phyloP scores from a whole-genome alignment of 2,113 vertebrate species.

The Oncorhynchus tshawytscha region DNA sequence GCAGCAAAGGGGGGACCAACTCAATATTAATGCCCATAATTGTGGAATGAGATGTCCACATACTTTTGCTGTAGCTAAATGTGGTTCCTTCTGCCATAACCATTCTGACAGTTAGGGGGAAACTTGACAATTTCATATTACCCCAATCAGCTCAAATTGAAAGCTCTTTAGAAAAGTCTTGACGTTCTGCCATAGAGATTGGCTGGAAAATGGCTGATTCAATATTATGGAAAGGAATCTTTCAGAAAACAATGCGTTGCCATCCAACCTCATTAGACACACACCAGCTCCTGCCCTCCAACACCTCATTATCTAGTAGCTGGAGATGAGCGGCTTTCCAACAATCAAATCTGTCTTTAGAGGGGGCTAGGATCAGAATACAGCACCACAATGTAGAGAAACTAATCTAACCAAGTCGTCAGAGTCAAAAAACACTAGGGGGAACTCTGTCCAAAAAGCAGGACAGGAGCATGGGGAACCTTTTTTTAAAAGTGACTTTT shows the following conservation, averaged over 20 bases:
- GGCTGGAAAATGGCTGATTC: slow-evolving; percentile 37
- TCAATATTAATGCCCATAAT: too few relatives aligned
- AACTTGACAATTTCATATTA: not conserved
- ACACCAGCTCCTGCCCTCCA: slow-evolving; percentile 27
- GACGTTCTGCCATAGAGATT: slow-evolving; percentile 12
- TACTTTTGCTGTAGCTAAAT: not conserved
- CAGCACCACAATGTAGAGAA: slow-evolving; percentile 9
- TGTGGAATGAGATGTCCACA: too few relatives aligned
- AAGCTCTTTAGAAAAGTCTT: slow-evolving; percentile 11
- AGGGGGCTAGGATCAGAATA: slow-evolving; percentile 31
- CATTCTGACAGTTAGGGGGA: not conserved
- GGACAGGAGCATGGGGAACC: not conserved
- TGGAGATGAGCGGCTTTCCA: slow-evolving; percentile 40
- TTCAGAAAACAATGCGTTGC: slow-evolving; percentile 6
- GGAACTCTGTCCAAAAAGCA: not conserved
- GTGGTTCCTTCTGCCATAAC: slow-evolving; percentile 5
- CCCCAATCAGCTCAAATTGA: not conserved
- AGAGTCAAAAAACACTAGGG: slow-evolving; percentile 12
- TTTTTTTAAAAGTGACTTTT: not conserved
- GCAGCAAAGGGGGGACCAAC: too few relatives aligned
- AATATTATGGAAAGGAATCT: slow-evolving; percentile 27
- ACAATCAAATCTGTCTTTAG: slow-evolving; percentile 36
- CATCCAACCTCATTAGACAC: slow-evolving; percentile 42
- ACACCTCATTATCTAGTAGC: slow-evolving; percentile 40
- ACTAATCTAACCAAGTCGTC: slow-evolving; percentile 33